Evolutionary conservation across 2,888 invertebrate species (phyloP).

Genomic region (Phyto melanocephala): DNA sequence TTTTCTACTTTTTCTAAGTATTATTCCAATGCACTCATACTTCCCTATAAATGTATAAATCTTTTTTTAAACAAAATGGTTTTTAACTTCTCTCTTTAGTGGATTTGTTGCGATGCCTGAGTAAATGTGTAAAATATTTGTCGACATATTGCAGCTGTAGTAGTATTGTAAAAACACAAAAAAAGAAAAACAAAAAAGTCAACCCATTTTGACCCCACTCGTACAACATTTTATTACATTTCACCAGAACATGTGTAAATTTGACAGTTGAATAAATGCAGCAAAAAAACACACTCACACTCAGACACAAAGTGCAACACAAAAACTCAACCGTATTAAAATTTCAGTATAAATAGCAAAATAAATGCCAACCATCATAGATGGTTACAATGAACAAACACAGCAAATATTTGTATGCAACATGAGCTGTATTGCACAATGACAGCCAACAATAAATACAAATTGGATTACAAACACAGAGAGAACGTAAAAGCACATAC

Average conservation of each 20-base stretch:
- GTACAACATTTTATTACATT: constrained; percentile 38
- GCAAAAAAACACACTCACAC: background rate
- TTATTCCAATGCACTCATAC: background rate
- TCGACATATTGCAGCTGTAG: constrained; percentile 23
- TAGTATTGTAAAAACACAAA: too few relatives aligned
- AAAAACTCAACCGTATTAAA: constrained; percentile 18
- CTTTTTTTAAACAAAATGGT: background rate
- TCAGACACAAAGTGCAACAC: background rate
- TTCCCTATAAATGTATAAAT: background rate
- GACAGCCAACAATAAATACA: constrained; percentile 21
- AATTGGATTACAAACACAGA: constrained; percentile 37
- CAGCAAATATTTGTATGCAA: constrained; percentile 48
- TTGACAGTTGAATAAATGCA: constrained; percentile 62
- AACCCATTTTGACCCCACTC: background rate
- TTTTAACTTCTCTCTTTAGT: background rate
- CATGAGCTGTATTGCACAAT: background rate
- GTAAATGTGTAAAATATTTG: constrained; percentile 18
- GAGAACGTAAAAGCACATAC: background rate
- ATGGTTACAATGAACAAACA: constrained; percentile 25
- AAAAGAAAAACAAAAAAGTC: too few relatives aligned
- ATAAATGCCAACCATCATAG: constrained; percentile 45
- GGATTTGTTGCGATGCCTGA: background rate
- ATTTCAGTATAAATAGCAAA: constrained; percentile 48
- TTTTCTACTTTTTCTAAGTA: background rate
- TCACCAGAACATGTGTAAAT: constrained; percentile 59